Evolutionary conservation across 1,140 invertebrate genomes (phyloP), one percentile per base, ranked within the genome.

Genomic region (Chymomyza costata): DNA sequence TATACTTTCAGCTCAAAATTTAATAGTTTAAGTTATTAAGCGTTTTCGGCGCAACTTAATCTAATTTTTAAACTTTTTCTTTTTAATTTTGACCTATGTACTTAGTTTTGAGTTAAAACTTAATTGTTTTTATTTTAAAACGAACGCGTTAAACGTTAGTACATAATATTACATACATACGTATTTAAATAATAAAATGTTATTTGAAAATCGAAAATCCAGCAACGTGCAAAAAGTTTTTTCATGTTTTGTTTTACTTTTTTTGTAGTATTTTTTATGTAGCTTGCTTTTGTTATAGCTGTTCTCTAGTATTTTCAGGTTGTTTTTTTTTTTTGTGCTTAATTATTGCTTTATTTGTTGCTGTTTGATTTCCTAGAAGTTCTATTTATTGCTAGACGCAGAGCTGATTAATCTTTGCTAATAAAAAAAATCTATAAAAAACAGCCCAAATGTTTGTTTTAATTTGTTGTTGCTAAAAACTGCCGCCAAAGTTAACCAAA

Each of bases 1-100:
- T 82, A 74, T 83, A 83, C 66, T 83, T 83, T 82, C 80, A 83
- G 80, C 80, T 74, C 68, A 73, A 82, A 80, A 70, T 82, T 78
- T 80, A 74, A 32, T 78, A 71, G 63, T 54, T 64, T 76, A 76
- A 71, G 70, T 69, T 65, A 44, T 54, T 49, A 54, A 54, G 44
- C 50, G 48, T 46, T 50, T 61, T 48, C 31, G n/a, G n/a, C n/a
- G n/a, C n/a, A n/a, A n/a, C 17, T 48, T 48, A 48, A 48, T 31
- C 31, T 25, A 35, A 13, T 46, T 37, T 48, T 48, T 35, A 14
- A 5, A 28, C 10, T 28, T 6, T 6, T 28, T 28, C 25, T 6
- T 6, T 6, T 28, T 28, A 28, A 6, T 28, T 28, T 6, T 6
- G 25, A 5, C 5, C 10, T 28, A 47, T 56, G 58, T 49, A 39